Base-by-base conservation (phyloP, 2,113 vertebrate genomes). In the Pleuronectes platessa region DNA sequence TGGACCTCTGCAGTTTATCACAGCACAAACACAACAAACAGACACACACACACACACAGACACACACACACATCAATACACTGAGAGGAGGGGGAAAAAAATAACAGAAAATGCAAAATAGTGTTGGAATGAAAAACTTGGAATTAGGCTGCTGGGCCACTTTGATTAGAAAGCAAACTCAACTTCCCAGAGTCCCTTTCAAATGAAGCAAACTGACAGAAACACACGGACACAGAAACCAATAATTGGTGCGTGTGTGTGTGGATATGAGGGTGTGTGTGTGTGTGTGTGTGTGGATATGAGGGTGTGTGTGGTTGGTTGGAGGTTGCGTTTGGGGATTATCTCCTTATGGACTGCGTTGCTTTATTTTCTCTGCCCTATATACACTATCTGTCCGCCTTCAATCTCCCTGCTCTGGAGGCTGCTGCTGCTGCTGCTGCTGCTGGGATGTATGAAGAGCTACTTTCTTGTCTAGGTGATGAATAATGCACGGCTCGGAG, bases 401-500 rank as follows among this genome's bases (percentile, higher is more conserved):
- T 87, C 86, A 71, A 58, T 27, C 74, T 78, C 80, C 60, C 78
- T 4, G 88, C 89, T 88, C 79, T 79, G 87, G 84, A 91, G 71
- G 83, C 73, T 74, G 61, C 61, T 64, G 21, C 86, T 86, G 84
- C 72, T 74, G 61, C 61, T 63, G n/a, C 86, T 86, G 84, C 79
- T 64, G 90, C 89, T 89, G 87, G 86, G 90, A 83, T 86, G 89
- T 78, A 89, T 77, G 90, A 88, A 86, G 87, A 72, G 78, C 81
- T 91, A 89, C 90, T 93, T 93, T 93, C 92, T 90, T 90, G 91
- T 92, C 92, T 93, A 59, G 79, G 76, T 86, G 79, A 94, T 95
- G 90, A 95, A 95, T 95, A 94, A 95, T 95, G 94, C 92, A 95
- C 78, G 2, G 78, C 89, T 89, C 83, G 2, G 78, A 93, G 93